Percentiles rank a stretch among this genome's conserved stretches.
phyloP scores from a whole-genome alignment of 2,888 invertebrate genomes.

The Andrena praecox region DNA sequence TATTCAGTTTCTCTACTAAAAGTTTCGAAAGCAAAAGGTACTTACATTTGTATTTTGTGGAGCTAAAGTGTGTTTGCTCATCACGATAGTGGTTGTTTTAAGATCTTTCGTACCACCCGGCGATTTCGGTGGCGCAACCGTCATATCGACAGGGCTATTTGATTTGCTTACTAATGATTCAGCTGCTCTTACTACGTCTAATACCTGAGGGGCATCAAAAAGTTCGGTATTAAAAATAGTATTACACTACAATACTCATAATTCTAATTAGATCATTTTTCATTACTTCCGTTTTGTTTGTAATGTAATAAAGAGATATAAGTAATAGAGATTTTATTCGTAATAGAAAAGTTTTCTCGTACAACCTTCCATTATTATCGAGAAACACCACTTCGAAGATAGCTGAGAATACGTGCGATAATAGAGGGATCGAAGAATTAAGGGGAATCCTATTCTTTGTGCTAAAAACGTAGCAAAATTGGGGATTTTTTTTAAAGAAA shows the following conservation, averaged over 20 bases:
- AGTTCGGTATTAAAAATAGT: slow-evolving; percentile 10
- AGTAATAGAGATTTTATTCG: too few species aligned
- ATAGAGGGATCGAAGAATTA: too few species aligned
- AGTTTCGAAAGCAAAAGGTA: slow-evolving; percentile 65
- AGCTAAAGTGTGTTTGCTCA: slow-evolving; percentile 96
- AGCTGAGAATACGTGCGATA: too few species aligned
- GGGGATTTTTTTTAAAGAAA: too few species aligned
- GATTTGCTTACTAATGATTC: slow-evolving; percentile 90
- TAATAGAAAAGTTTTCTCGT: too few species aligned
- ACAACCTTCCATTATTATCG: too few species aligned
- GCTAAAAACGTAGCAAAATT: too few species aligned
- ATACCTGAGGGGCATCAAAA: slow-evolving; percentile 86
- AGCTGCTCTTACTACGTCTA: slow-evolving; percentile 96
- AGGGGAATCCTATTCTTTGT: too few species aligned
- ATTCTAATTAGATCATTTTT: too few species aligned
- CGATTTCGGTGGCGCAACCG: slow-evolving; percentile 89
- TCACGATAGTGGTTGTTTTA: slow-evolving; percentile 96
- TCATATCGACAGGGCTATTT: slow-evolving; percentile 85
- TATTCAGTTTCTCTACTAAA: not conserved
- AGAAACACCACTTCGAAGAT: too few species aligned
- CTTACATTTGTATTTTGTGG: slow-evolving; percentile 89
- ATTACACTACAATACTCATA: not conserved
- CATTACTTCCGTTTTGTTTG: too few species aligned
- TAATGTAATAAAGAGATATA: too few species aligned
- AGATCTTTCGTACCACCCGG: slow-evolving; percentile 89